phyloP scores from a whole-genome alignment of 2,797 vertebrate species.

The Bradypodion ventrale region DNA sequence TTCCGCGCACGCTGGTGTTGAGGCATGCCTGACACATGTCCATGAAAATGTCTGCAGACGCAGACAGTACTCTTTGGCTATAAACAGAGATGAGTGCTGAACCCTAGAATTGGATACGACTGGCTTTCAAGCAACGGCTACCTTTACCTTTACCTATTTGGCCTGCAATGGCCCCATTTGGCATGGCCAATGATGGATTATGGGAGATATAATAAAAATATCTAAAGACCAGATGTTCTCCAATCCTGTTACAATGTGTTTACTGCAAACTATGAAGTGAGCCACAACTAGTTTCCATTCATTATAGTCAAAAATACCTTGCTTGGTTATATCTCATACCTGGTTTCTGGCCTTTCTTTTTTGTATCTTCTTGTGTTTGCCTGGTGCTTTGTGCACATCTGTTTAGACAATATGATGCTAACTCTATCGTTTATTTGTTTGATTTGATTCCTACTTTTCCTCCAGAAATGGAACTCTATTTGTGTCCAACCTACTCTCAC shows the following conservation, averaged over 20 bases:
- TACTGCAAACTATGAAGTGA: not conserved
- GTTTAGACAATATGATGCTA: not conserved
- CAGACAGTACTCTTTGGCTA: no score
- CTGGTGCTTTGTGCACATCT: not conserved
- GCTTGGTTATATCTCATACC: not conserved
- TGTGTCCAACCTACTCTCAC: not conserved
- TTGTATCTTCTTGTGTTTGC: not conserved
- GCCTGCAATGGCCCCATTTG: no score
- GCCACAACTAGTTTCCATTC: not conserved
- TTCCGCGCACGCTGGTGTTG: no score
- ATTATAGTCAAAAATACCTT: not conserved
- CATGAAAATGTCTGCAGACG: no score
- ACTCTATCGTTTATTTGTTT: no score
- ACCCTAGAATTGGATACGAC: no score
- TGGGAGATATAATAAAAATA: not conserved
- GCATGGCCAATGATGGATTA: not conserved
- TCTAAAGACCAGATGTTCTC: not conserved
- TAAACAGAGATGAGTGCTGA: no score
- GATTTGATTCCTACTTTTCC: no score
- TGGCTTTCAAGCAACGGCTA: no score
- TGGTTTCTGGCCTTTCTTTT: not conserved
- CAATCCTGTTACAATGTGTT: not conserved
- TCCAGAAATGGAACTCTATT: no score
- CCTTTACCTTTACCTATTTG: no score
- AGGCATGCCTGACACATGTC: no score